phyloP scores from a whole-genome alignment of 2,888 invertebrate species.

The Agonopterix arenella region DNA sequence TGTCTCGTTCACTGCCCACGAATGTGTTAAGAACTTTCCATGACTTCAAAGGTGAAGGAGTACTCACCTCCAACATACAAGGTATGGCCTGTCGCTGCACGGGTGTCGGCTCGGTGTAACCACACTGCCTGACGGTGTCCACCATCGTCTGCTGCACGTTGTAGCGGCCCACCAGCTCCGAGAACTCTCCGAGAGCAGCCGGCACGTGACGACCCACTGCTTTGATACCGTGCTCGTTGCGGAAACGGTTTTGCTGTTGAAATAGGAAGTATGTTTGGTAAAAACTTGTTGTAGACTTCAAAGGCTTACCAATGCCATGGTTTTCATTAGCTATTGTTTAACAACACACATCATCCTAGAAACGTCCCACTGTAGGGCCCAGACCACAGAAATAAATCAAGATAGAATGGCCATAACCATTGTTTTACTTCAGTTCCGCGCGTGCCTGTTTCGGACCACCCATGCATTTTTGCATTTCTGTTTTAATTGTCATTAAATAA shows the following conservation, averaged over 20 bases:
- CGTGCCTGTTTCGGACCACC: too few relatives aligned
- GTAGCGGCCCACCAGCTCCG: constrained; percentile 76
- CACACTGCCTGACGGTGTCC: constrained; percentile 81
- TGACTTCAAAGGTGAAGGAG: not conserved
- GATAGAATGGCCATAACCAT: too few relatives aligned
- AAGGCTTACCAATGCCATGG: not conserved
- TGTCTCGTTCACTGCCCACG: too few relatives aligned
- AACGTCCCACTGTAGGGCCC: too few relatives aligned
- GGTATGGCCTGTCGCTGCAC: constrained; percentile 97
- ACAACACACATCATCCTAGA: too few relatives aligned
- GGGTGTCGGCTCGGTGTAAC: constrained; percentile 88
- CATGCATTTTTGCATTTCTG: too few relatives aligned
- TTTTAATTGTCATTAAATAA: too few relatives aligned
- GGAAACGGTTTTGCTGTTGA: constrained; percentile 81
- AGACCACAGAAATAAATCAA: too few relatives aligned
- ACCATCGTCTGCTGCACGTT: constrained; percentile 78
- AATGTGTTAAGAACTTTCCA: too few relatives aligned
- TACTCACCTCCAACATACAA: constrained; percentile 84
- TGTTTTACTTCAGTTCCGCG: too few relatives aligned
- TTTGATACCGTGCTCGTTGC: constrained; percentile 87
- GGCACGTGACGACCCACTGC: constrained; percentile 89
- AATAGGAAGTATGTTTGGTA: not conserved
- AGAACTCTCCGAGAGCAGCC: constrained; percentile 83
- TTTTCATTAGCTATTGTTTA: not conserved
- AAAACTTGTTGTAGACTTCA: not conserved